Percentiles rank a stretch among this genome's conserved stretches.
Evolutionary conservation across 2,797 vertebrate species (phyloP).

Genomic region (Clarias platycephalus): DNA sequence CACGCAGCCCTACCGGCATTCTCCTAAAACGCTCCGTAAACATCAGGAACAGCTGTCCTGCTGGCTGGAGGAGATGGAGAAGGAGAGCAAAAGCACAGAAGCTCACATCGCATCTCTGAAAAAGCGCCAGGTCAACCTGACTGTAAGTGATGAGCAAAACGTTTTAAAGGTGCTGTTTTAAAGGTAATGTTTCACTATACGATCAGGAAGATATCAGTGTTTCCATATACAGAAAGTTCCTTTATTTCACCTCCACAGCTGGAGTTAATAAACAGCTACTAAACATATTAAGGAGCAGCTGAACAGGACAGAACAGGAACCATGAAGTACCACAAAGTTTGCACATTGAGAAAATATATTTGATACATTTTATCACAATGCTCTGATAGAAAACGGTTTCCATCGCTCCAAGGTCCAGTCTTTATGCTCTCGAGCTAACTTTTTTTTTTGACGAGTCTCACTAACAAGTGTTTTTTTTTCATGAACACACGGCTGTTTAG

Average conservation of each 20-base stretch:
- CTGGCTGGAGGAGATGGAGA: constrained; percentile 66
- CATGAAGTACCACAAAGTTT: no score
- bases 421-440: no score
- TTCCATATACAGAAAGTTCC: not conserved
- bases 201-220: not conserved
- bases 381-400: no score
- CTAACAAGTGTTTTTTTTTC: no score
- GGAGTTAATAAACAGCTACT: not conserved
- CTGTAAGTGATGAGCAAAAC: constrained; percentile 60
- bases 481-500: no score
- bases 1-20: constrained; percentile 69
- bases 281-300: not conserved
- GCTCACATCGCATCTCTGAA: constrained; percentile 75
- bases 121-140: constrained; percentile 69
- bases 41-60: constrained; percentile 58
- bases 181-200: not conserved
- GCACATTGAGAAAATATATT: no score
- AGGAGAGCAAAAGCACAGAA: constrained; percentile 62
- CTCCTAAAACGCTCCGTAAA: constrained; percentile 67
- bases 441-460: no score
- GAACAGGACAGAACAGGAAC: no score
- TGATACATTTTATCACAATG: no score
- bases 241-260: not conserved
- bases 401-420: no score
- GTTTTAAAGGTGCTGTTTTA: not conserved